Evolutionary conservation across 2,113 vertebrate genomes (phyloP).

Genomic region (Sakesphorus luctuosus): DNA sequence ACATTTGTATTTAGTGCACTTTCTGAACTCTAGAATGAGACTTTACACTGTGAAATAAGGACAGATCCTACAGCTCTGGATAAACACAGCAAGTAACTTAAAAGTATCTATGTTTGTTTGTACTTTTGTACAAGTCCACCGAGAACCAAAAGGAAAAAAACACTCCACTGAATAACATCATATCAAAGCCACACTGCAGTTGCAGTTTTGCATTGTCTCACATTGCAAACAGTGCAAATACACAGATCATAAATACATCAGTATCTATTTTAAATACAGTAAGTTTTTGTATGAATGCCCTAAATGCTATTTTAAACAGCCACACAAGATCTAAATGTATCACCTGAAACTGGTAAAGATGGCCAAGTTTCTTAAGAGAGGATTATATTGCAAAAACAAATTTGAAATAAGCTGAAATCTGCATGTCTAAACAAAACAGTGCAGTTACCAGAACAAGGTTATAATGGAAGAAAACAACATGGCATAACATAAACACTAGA

Average conservation of each 20-base stretch:
- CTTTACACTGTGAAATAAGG: neutral
- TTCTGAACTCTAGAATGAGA: neutral
- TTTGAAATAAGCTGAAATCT: neutral
- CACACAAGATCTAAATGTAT: neutral
- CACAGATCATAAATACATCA: neutral
- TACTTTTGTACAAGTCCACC: neutral
- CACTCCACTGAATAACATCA: neutral
- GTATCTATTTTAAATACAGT: neutral
- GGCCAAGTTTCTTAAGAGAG: neutral
- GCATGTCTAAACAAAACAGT: neutral
- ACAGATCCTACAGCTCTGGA: neutral
- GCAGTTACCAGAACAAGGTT: neutral
- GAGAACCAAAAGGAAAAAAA: neutral
- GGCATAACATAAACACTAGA: neutral
- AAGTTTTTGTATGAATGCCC: neutral
- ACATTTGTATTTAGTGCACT: neutral
- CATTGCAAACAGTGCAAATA: neutral
- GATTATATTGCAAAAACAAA: neutral
- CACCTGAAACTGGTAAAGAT: neutral
- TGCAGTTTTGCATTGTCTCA: neutral
- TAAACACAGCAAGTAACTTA: neutral
- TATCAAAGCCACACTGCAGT: neutral
- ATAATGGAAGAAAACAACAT: neutral
- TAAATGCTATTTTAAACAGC: neutral
- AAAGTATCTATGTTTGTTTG: neutral